Base-by-base conservation (phyloP, 2,888 invertebrate genomes). In the Omphaloscelis lunosa region DNA sequence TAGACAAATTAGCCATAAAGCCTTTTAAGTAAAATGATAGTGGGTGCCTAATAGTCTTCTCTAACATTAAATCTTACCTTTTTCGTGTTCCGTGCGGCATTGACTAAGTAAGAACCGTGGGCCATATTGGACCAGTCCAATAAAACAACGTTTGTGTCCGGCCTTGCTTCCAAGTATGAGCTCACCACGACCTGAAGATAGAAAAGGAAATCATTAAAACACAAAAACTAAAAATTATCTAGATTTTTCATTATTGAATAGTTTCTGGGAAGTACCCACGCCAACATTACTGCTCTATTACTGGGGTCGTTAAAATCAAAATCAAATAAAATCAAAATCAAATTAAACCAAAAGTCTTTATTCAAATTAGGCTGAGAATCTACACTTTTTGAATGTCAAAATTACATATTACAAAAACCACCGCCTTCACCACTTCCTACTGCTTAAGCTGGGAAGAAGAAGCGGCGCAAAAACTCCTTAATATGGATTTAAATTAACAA, bases 31-130 rank as follows among this genome's bases (percentile, higher is more conserved):
- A 45, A 53, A 41, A 34, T 17, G 0, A 23, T 11, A 27, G 63
- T 80, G 75, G 63, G 80, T 65, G 80, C 45, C n/a, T 7, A 51
- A 66, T 66, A 41, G 4, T 27, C 27, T 34, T 17, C 7, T 34
- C 9, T 9, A 11, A 12, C 11, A 69, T 65, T 51, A 59, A 65
- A 67, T 45, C 39, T 95, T 89, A 97, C 97, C 91, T 96, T 95
- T 90, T 96, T 97, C 7, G 97, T 97, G 87, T 97, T 97, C 78
- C 96, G 95, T 3, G 97, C 97, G 27, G 97, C 97, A 82, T 97
- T 97, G 48, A 97, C 93, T 89, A 97, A 95, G 83, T 97, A 97
- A 0, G 95, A 95, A 0, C 97, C 97, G 69, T 95, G 95, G 0
- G 97, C 92, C 96, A 96, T 96, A 82, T 97, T 96, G 1, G 96